Base-by-base conservation (phyloP, 2,113 vertebrate genomes). In the Thalassarche chlororhynchos region DNA sequence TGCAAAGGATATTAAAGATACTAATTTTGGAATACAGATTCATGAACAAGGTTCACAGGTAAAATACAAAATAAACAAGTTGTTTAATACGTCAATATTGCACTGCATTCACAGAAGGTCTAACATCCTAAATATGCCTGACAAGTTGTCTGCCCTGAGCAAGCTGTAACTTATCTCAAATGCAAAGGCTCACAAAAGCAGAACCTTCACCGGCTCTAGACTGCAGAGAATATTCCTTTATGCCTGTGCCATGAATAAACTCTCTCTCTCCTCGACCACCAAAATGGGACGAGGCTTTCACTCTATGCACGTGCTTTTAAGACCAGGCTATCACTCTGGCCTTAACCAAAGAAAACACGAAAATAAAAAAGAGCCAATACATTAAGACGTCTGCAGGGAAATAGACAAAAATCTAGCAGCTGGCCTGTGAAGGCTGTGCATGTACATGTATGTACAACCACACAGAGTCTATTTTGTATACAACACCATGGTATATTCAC, bases 291-390 rank as follows among this genome's bases (percentile, higher is more conserved):
- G 14, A 87, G 17, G 29, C 32, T 87, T 81, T 80, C 51, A 60
- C 23, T 72, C 47, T 7, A 4, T 8, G 10, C 26, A 49, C 0
- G 0, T 28, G 40, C 24, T 36, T 36, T 61, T 28, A 34, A 34
- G 40, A 76, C 12, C 29, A 49, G 44, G 17, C 40, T 44, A 14
- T 16, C n/a, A 36, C 51, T 26, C 38, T 4, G 0, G 49, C n/a
- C 42, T 72, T 36, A 68, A 78, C 7, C 34, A 38, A 78, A 69
- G 24, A 64, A 58, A 86, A 61, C 14, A 60, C 9, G 57, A 52
- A 42, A 84, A 34, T 11, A 69, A 54, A 21, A 58, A 51, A 40
- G 21, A 66, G 19, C 5, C 36, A 71, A 68, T 3, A 55, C 17
- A 29, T 42, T 26, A 60, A 49, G 57, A 36, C 46, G 8, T 18